These are phyloP conservation scores for Chironomus tepperi DNA, from an alignment of 1,140 invertebrate genomes.

Conservation along the genomic window DNA sequence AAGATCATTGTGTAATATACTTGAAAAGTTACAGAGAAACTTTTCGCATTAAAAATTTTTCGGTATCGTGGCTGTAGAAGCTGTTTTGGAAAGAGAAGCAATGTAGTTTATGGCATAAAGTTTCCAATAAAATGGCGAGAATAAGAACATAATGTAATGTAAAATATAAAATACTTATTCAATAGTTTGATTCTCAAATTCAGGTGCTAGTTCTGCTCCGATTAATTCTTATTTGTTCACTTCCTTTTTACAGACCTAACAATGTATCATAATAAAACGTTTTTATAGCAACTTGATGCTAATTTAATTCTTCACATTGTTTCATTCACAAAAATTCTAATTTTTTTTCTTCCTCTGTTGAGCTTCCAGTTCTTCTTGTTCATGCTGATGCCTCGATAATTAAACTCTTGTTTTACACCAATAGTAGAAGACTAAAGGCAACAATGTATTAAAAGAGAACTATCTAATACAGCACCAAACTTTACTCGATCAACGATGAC, in stretches of 20 bases:
- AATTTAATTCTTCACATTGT: conserved; percentile 3
- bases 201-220: neutral
- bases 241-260: neutral
- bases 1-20: too few relatives aligned
- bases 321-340: neutral
- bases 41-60: too few relatives aligned
- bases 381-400: neutral
- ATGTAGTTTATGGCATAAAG: too few relatives aligned
- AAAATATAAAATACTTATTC: neutral
- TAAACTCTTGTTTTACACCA: neutral
- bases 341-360: neutral
- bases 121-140: neutral
- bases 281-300: neutral
- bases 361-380: neutral
- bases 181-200: neutral
- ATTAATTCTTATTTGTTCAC: neutral
- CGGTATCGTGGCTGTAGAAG: too few relatives aligned
- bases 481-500: neutral
- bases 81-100: too few relatives aligned
- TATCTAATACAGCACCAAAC: neutral
- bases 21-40: too few relatives aligned
- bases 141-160: neutral
- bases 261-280: neutral
- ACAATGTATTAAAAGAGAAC: too few relatives aligned
- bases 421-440: too few relatives aligned